Percentiles rank a stretch among this genome's conserved stretches.
Evolutionary conservation across 2,113 vertebrate genomes (phyloP).

Genomic region (Phalacrocorax carbo): DNA sequence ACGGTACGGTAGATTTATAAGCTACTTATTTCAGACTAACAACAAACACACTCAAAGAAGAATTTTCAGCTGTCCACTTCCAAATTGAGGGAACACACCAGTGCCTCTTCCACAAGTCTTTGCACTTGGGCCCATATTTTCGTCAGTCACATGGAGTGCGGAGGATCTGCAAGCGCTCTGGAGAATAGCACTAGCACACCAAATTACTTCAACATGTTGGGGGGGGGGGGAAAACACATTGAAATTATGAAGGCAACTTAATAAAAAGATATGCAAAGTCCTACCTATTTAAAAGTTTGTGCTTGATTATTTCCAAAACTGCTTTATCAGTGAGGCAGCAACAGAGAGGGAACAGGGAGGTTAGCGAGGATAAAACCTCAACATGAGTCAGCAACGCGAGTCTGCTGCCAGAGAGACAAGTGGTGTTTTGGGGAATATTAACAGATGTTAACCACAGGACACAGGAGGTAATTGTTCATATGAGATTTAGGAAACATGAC

Average conservation of each 20-base stretch:
- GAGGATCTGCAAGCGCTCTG: background rate
- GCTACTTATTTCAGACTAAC: background rate
- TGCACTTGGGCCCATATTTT: background rate
- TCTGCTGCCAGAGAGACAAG: slow-evolving; percentile 14
- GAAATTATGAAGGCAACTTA: background rate
- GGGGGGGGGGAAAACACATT: fast-evolving
- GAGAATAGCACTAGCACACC: background rate
- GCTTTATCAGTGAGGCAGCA: background rate
- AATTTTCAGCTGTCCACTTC: background rate
- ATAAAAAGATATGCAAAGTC: background rate
- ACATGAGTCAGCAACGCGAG: background rate
- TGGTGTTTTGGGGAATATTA: background rate
- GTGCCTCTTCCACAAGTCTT: background rate
- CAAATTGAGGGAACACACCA: background rate
- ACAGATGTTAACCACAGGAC: slow-evolving; percentile 53
- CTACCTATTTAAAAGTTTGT: background rate
- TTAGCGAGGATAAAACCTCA: background rate
- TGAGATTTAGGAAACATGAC: background rate
- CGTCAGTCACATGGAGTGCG: fast-evolving
- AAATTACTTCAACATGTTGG: background rate
- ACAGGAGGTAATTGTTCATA: slow-evolving; percentile 25
- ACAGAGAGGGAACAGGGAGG: background rate
- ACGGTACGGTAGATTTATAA: background rate
- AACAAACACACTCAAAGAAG: background rate
- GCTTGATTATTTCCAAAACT: too few relatives aligned